A percentile compares a stretch with the other conserved stretches of the same genome.
phyloP scores from a whole-genome alignment of 2,113 vertebrate genomes.

The Sigmodon hispidus region DNA sequence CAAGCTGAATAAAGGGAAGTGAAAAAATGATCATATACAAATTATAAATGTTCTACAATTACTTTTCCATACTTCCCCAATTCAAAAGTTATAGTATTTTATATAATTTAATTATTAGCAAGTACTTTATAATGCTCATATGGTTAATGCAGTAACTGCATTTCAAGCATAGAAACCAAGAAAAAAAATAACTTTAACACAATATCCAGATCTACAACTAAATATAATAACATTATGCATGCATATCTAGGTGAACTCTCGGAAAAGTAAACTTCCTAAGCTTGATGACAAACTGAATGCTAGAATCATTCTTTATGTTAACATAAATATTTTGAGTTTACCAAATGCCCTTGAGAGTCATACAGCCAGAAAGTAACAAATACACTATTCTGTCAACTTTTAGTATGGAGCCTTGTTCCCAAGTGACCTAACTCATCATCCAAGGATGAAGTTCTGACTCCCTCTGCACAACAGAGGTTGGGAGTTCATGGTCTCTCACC shows the following conservation, averaged over 20 bases:
- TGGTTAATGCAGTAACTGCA: background rate
- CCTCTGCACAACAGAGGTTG: background rate
- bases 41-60: conserved; percentile 5
- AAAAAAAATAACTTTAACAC: background rate
- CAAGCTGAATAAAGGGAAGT: conserved; percentile 27
- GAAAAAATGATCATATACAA: background rate
- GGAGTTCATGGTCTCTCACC: background rate
- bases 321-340: background rate
- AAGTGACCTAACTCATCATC: background rate
- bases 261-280: background rate
- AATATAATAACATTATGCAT: background rate
- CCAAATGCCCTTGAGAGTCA: background rate
- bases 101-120: background rate
- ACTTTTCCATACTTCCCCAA: background rate
- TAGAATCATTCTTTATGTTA: background rate
- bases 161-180: background rate
- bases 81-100: conserved; percentile 40
- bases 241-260: background rate
- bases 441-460: background rate
- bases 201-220: background rate
- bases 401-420: background rate
- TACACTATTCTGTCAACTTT: background rate
- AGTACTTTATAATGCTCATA: background rate
- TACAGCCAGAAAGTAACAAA: background rate
- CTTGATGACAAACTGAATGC: background rate